Evolutionary conservation across 1,140 invertebrate species (phyloP), one percentile per base, ranked within the genome.

Genomic region (Zaprionus inermis): DNA sequence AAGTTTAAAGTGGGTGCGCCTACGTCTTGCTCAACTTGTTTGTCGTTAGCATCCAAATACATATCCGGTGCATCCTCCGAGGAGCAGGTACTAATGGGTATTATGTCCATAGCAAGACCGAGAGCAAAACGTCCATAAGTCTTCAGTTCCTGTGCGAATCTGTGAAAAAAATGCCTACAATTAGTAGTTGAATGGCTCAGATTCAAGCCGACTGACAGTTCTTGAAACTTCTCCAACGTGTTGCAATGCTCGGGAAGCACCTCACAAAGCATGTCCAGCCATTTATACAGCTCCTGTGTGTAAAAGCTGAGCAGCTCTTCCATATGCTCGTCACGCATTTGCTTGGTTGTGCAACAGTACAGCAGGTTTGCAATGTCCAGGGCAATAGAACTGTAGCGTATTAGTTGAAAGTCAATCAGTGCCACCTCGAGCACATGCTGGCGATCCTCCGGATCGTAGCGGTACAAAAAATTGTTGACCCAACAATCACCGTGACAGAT

Each of bases 401-500:
- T 93, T 41, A 95, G 81, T 92, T 96, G 95, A 91, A 96, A 96
- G 81, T 96, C 96, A 28, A 96, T 93, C 20, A 96, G 92, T 78
- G 94, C 95, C 79, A 96, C 94, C 32, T 91, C 90, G 10, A 88
- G 52, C 12, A 92, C 86, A 0, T 59, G 72, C 14, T 78, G 69
- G 5, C 65, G 61, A 68, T 78, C 81, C 38, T 79, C 67, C 9
- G 73, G 72, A 36, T 93, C 93, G 69, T 95, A 94, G 54, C 93
- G 93, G 79, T 96, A 96, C 1, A 96, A 79, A 72, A 96, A 94
- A 89, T 96, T 96, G 73, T 96, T 96, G 0, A 95, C 96, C 95
- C 96, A 96, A 81, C 95, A 96, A 69, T 96, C 96, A 0, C 96
- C 96, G 72, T 96, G 96, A 65, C 94, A 94, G 63, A 96, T 95